Conservation (phyloP, 2,888 invertebrate species). For the Conistra vaccinii region DNA sequence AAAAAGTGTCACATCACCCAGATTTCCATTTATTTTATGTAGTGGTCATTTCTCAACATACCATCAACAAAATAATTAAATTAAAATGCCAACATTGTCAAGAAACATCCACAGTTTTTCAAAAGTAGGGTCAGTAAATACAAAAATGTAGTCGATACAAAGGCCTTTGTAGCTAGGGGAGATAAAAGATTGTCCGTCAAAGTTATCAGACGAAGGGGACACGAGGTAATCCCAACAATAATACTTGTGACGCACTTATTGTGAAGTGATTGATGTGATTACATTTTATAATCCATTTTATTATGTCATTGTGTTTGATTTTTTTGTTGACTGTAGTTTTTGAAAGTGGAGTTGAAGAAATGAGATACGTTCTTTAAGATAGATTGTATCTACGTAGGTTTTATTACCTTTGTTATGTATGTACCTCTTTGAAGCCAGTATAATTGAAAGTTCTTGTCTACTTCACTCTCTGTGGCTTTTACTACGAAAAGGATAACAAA, state of each 20-base stretch:
- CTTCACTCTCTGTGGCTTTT: background rate
- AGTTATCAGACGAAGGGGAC: slow-evolving; percentile 64
- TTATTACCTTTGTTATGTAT: background rate
- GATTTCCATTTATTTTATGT: background rate
- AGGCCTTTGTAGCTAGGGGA: slow-evolving; percentile 61
- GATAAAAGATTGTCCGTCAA: slow-evolving; percentile 70
- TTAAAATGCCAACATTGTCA: slow-evolving; percentile 21
- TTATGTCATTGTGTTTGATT: slow-evolving; percentile 46
- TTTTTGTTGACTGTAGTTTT: slow-evolving; percentile 38
- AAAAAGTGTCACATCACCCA: background rate
- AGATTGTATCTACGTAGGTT: background rate
- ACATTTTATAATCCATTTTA: slow-evolving; percentile 65
- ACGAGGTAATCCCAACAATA: slow-evolving; percentile 61
- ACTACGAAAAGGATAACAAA: background rate
- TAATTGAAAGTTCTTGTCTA: background rate
- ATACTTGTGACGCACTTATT: slow-evolving; percentile 62
- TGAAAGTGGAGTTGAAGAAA: slow-evolving; percentile 17
- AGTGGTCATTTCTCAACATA: background rate
- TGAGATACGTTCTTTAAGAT: background rate
- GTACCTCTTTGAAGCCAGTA: background rate
- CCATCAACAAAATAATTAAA: slow-evolving; percentile 14
- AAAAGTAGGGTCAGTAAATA: slow-evolving; percentile 65
- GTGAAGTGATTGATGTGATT: slow-evolving; percentile 71
- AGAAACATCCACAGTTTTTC: slow-evolving; percentile 30
- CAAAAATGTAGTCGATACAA: slow-evolving; percentile 65